Conservation (phyloP, 2,113 vertebrate genomes). For the Oophaga pumilio region DNA sequence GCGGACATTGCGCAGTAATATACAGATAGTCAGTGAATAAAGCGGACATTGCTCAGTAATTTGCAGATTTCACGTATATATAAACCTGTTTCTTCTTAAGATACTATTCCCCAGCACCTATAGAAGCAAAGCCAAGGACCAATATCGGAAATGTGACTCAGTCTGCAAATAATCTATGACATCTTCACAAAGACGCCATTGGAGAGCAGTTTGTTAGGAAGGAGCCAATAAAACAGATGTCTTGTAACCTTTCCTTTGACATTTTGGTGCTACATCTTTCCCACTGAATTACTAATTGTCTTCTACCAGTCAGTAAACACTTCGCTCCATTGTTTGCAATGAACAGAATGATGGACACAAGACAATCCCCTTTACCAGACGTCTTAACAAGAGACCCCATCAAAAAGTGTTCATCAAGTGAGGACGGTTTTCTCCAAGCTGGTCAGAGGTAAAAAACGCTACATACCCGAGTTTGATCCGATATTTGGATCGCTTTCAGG, state of each 20-base stretch:
- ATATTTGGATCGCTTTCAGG: too few species aligned
- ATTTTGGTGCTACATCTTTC: constrained; percentile 72
- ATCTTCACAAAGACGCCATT: constrained; percentile 71
- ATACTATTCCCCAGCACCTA: constrained; percentile 62
- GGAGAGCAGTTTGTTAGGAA: constrained; percentile 74
- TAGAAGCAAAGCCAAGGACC: constrained; percentile 66
- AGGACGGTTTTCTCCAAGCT: not conserved
- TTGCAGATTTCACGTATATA: too few species aligned
- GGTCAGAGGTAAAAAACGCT: not conserved
- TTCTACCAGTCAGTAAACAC: constrained; percentile 68
- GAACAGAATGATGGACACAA: constrained; percentile 63
- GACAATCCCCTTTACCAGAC: constrained; percentile 63
- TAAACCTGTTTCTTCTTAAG: not conserved
- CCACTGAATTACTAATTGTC: constrained; percentile 77
- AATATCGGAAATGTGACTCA: constrained; percentile 68
- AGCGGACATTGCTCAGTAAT: too few species aligned
- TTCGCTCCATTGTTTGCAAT: constrained; percentile 71
- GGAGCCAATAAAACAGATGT: constrained; percentile 74
- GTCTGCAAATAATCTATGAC: constrained; percentile 77
- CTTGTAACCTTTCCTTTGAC: constrained; percentile 68
- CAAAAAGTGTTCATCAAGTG: not conserved
- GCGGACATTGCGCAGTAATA: too few species aligned
- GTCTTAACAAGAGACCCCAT: constrained; percentile 63
- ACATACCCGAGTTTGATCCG: too few species aligned
- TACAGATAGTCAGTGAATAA: too few species aligned